Base-by-base conservation (phyloP, 2,797 vertebrate genomes). In the Sylvilagus floridanus region DNA sequence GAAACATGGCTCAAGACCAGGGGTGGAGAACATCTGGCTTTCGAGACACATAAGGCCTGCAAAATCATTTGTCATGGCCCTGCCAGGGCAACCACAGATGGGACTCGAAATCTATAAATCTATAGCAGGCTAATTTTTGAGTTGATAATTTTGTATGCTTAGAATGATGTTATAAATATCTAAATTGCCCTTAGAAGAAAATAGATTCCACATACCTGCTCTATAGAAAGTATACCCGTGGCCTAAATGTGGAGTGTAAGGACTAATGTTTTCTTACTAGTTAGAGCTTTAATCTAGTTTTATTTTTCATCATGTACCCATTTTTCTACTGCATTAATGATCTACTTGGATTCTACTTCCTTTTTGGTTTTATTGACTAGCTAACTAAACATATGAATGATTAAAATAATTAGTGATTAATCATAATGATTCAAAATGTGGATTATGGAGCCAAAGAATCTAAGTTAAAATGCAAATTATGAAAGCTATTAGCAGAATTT, bases 391-490 rank as follows among this genome's bases (percentile, higher is more conserved):
- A 84, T 47, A 73, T 21, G 47, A 47, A 73, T 73, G 24, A 50
- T 26, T 73, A 73, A 47, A 47, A 73, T 73, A 73, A 50, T 35
- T 71, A 71, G 21, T 71, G 21, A 54, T 37, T 19, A 71, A n/a
- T 37, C 24, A 89, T 68, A 82, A 91, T 68, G 21, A 75, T 82
- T 71, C 62, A 72, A 94, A 94, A 26, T 52, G 21, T 62, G n/a
- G n/a, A 81, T 24, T 82, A 13, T 76, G 69, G 32, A 83, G 24
- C 37, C 62, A 52, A 76, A 75, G 19, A 72, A 84, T 19, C 37
- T 88, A 57, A 6, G 2, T 84, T 93, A 19, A 71, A 77, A 93
- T 76, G 86, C n/a, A 90, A 90, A 52, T 63, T 83, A 13, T 77
- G 16, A 24, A 77, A 86, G 42, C 57, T 71, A 90, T 63, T 65